Conservation (phyloP, 2,113 vertebrate genomes). For the Sander vitreus region DNA sequence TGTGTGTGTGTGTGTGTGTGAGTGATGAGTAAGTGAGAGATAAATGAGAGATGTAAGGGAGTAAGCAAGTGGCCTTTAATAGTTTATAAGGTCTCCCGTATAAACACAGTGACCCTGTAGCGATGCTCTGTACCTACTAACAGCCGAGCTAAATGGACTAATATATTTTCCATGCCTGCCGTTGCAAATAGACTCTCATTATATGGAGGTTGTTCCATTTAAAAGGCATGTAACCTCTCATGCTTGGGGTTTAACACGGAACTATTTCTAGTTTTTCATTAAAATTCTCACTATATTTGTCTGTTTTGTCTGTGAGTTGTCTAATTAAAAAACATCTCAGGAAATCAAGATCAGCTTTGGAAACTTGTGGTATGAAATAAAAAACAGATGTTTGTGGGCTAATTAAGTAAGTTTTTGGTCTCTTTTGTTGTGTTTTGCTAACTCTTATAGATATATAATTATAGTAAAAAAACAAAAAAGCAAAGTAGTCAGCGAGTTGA, state of each 20-base stretch:
- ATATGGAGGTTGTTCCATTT: slow-evolving; percentile 64
- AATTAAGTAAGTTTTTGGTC: slow-evolving; percentile 46
- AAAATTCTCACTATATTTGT: slow-evolving; percentile 62
- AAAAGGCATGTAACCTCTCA: slow-evolving; percentile 63
- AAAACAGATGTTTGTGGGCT: slow-evolving; percentile 64
- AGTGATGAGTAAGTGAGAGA: slow-evolving; percentile 9
- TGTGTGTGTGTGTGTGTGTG: slow-evolving; percentile 22
- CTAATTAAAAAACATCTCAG: slow-evolving; percentile 57
- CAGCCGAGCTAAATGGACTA: slow-evolving; percentile 39
- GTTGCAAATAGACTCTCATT: slow-evolving; percentile 67
- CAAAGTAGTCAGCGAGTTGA: slow-evolving; percentile 34
- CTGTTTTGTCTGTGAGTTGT: slow-evolving; percentile 34
- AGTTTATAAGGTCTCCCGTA: slow-evolving; percentile 38
- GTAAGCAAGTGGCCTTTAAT: slow-evolving; percentile 56
- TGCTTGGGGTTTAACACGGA: slow-evolving; percentile 51
- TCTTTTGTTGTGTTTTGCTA: slow-evolving; percentile 29
- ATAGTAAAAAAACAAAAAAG: slow-evolving; percentile 30
- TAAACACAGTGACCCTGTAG: slow-evolving; percentile 36
- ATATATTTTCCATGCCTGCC: slow-evolving; percentile 65
- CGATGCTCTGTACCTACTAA: slow-evolving; percentile 27
- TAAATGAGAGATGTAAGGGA: slow-evolving; percentile 48
- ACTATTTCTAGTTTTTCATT: slow-evolving; percentile 73
- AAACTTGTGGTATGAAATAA: slow-evolving; percentile 34
- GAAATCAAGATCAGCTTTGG: slow-evolving; percentile 46
- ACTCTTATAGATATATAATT: slow-evolving; percentile 14